Percentiles rank a stretch among this genome's conserved stretches.
These are phyloP conservation scores for Gymnosoma rotundatum DNA, from an alignment of 2,888 invertebrate genomes.

Conservation along the genomic window DNA sequence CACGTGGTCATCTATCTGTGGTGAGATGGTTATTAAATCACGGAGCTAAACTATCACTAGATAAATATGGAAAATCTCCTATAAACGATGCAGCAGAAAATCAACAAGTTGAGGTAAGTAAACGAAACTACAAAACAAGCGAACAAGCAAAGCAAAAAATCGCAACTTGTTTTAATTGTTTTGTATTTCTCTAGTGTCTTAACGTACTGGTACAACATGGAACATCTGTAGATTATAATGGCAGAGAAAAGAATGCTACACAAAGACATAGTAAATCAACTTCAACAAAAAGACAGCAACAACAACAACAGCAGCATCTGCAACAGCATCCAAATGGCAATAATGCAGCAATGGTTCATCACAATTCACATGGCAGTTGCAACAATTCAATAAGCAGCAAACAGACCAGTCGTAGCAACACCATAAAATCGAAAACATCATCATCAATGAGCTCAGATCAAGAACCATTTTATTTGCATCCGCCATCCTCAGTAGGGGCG, in stretches of 20 bases:
- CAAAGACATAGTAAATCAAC: conserved; percentile 74
- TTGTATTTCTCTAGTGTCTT: conserved; percentile 85
- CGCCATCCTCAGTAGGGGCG: conserved; percentile 83
- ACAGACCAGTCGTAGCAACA: conserved; percentile 81
- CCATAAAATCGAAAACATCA: conserved; percentile 82
- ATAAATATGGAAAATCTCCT: conserved; percentile 94
- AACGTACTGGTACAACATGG: conserved; percentile 92
- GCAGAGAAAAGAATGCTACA: conserved; percentile 80
- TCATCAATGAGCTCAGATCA: conserved; percentile 82
- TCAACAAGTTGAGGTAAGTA: conserved; percentile 91
- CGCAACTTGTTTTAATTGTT: conserved; percentile 58
- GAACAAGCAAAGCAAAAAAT: background rate
- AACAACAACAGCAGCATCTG: conserved; percentile 68
- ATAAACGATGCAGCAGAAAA: conserved; percentile 96
- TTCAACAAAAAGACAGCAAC: conserved; percentile 68
- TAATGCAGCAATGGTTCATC: conserved; percentile 58
- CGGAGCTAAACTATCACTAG: conserved; percentile 90
- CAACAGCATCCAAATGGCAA: conserved; percentile 60
- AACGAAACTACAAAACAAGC: conserved; percentile 12
- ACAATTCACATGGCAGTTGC: conserved; percentile 75
- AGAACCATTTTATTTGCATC: conserved; percentile 90
- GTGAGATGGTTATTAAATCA: conserved; percentile 92
- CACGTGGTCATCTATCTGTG: conserved; percentile 90
- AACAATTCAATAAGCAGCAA: conserved; percentile 79
- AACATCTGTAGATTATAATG: conserved; percentile 85